phyloP scores from a whole-genome alignment of 2,113 vertebrate species.

The Atrichornis clamosus region DNA sequence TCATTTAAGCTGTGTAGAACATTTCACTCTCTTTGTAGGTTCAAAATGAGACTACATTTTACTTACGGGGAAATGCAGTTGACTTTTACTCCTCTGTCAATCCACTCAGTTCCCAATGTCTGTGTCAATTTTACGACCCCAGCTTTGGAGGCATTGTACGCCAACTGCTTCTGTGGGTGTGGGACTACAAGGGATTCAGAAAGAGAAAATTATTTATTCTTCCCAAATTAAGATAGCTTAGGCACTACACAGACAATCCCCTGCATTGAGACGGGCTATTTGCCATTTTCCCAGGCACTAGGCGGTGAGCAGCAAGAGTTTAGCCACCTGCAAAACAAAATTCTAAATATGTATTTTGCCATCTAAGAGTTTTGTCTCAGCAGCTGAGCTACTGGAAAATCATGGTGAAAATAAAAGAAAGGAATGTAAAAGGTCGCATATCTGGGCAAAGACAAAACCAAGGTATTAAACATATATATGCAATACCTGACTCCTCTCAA shows the following conservation, averaged over 20 bases:
- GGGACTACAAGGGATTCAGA: constrained; percentile 63
- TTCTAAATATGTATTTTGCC: background rate
- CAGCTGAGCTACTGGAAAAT: background rate
- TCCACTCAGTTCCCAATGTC: constrained; percentile 79
- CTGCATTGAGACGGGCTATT: background rate
- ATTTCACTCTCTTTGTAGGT: constrained; percentile 36
- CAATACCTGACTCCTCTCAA: background rate
- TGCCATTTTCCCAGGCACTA: background rate
- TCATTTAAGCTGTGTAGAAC: constrained; percentile 55
- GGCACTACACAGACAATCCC: background rate
- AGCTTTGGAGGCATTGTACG: constrained; percentile 79
- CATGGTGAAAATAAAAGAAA: background rate
- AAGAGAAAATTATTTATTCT: constrained; percentile 35
- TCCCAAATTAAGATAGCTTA: background rate
- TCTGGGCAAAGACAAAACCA: background rate
- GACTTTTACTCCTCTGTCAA: constrained; percentile 78
- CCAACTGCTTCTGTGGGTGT: constrained; percentile 82
- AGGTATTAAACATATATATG: background rate
- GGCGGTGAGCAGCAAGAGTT: background rate
- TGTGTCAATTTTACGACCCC: constrained; percentile 81
- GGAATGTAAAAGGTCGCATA: background rate
- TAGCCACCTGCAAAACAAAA: background rate
- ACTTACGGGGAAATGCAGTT: constrained; percentile 85
- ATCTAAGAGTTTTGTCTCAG: background rate
- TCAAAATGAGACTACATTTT: background rate